Percentiles rank a stretch among this genome's conserved stretches.
Evolutionary conservation across 2,797 vertebrate species (phyloP).

Genomic region (Neosalanx taihuensis): DNA sequence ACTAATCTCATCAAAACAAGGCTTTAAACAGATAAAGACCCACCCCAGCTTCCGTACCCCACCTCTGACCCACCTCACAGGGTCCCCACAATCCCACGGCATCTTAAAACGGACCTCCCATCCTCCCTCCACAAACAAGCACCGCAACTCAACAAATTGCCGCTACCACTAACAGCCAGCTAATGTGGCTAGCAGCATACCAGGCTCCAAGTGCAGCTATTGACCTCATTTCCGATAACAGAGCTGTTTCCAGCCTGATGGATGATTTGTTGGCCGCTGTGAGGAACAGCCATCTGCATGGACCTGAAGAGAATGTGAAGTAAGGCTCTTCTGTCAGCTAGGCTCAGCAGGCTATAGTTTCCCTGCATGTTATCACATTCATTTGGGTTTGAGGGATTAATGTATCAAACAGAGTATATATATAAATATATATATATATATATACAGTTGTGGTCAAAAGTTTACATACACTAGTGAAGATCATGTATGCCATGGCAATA

Average conservation of each 20-base stretch:
- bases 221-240: conserved; percentile 85
- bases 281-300: conserved; percentile 71
- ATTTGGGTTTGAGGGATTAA: not conserved
- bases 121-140: conserved; percentile 40
- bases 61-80: conserved; percentile 6
- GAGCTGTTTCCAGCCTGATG: conserved; percentile 73
- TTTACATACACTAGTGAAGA: no score
- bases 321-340: conserved; percentile 73
- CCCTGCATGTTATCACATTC: not conserved
- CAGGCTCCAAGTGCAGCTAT: conserved; percentile 79
- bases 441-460: no score
- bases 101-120: conserved; percentile 14
- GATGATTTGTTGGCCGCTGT: conserved; percentile 75
- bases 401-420: conserved; percentile 52
- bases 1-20: conserved; percentile 83
- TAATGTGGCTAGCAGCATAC: conserved; percentile 61
- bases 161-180: conserved; percentile 72
- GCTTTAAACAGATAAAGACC: conserved; percentile 83
- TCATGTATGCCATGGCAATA: no score
- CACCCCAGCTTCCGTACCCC: conserved; percentile 44
- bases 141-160: conserved; percentile 42
- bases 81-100: not conserved
- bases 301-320: conserved; percentile 68
- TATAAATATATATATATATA: conserved; percentile 56
- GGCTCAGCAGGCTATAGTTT: conserved; percentile 39